A percentile compares a stretch with the other conserved stretches of the same genome.
These are phyloP conservation scores for Elephantulus edwardii DNA, from an alignment of 2,113 vertebrate species.

Conservation along the genomic window DNA sequence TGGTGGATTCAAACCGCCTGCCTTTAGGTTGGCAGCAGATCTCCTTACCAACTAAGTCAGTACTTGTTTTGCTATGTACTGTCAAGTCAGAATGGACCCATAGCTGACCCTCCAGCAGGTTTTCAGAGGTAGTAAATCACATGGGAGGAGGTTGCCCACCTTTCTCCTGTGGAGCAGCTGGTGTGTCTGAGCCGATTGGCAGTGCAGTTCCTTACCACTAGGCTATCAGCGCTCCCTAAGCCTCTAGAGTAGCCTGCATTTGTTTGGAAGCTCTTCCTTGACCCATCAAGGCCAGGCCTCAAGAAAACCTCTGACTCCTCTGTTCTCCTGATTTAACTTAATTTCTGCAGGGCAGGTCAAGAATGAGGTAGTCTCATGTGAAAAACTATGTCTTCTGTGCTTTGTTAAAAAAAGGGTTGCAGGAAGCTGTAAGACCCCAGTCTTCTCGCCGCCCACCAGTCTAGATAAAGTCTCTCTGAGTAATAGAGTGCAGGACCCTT, in stretches of 20 bases:
- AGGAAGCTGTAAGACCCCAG: neutral
- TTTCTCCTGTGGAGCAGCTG: too few relatives aligned
- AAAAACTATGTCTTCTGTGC: neutral
- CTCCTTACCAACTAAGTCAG: too few relatives aligned
- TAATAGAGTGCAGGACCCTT: neutral
- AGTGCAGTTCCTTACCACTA: too few relatives aligned
- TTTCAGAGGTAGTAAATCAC: too few relatives aligned
- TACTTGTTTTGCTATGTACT: too few relatives aligned
- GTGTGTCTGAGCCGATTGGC: too few relatives aligned
- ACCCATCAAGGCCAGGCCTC: neutral
- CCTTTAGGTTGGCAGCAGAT: too few relatives aligned
- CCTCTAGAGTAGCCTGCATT: neutral
- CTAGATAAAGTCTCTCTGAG: neutral
- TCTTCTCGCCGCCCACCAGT: fast-evolving
- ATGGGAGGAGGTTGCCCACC: too few relatives aligned
- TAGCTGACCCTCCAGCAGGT: too few relatives aligned
- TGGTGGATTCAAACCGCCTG: too few relatives aligned
- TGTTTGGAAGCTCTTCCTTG: neutral
- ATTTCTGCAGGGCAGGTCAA: neutral
- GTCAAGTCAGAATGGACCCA: too few relatives aligned
- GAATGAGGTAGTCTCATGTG: neutral
- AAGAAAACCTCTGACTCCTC: neutral
- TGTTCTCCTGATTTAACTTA: neutral
- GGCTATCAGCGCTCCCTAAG: too few relatives aligned
- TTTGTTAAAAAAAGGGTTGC: neutral